phyloP scores from a whole-genome alignment of 2,797 vertebrate species.

The Sebastes diaconus region DNA sequence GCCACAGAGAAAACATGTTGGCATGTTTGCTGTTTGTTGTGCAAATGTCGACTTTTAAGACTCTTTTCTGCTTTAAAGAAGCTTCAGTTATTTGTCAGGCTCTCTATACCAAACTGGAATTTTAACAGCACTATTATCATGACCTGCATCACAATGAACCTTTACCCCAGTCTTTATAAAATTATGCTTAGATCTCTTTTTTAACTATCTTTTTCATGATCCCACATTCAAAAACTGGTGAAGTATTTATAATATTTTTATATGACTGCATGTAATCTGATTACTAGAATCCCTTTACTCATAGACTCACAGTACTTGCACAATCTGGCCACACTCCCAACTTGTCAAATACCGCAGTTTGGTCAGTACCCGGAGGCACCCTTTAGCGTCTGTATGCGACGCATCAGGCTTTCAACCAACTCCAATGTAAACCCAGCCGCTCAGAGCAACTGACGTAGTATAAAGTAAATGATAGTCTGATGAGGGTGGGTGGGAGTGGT shows the following conservation, averaged over 20 bases:
- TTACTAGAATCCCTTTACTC: background rate
- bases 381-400: no score
- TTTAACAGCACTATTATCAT: constrained; percentile 1
- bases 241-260: background rate
- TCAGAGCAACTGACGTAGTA: no score
- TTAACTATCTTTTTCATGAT: background rate
- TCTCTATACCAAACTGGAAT: background rate
- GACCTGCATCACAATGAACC: constrained; percentile 10
- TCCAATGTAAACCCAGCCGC: no score
- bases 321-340: no score
- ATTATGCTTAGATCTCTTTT: background rate
- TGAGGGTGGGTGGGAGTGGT: no score
- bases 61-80: constrained; percentile 16
- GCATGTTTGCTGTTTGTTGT: constrained; percentile 28
- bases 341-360: no score
- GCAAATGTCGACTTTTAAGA: constrained; percentile 26
- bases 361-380: no score
- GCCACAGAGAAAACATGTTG: constrained; percentile 30
- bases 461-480: no score
- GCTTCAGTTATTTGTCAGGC: constrained; percentile 23
- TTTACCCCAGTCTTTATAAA: background rate
- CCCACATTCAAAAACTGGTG: background rate
- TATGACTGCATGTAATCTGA: background rate
- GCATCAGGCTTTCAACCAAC: no score
- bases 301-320: background rate